phyloP scores from a whole-genome alignment of 2,888 invertebrate species.

The Melieria omissa region DNA sequence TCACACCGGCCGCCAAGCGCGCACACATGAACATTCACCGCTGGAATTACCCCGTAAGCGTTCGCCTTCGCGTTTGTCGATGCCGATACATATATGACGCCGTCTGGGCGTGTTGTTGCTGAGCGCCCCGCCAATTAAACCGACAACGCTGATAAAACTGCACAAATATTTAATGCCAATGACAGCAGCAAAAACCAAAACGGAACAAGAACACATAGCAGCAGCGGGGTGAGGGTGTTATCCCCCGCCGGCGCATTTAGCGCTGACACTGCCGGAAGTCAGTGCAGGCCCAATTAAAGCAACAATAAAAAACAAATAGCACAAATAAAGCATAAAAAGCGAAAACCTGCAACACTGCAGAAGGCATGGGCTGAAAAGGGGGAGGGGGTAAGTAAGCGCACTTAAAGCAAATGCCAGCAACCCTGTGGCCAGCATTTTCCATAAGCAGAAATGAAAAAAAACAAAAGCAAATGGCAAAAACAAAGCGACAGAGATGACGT shows the following conservation, averaged over 20 bases:
- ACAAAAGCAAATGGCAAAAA: neutral
- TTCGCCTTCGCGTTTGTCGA: neutral
- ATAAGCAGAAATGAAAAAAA: neutral
- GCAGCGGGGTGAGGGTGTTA: too few species aligned
- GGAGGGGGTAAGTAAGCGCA: too few species aligned
- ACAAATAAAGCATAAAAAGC: neutral
- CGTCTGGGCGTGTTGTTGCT: neutral
- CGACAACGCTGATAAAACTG: neutral
- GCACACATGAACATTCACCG: too few species aligned
- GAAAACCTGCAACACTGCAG: neutral
- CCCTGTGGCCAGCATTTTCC: neutral
- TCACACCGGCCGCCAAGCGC: too few species aligned
- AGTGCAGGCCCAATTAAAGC: neutral
- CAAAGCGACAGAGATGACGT: too few species aligned
- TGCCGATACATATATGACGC: neutral
- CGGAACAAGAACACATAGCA: too few species aligned
- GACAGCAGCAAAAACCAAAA: too few species aligned
- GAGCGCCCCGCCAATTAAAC: constrained; percentile 1
- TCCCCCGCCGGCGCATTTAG: too few species aligned
- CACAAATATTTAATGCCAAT: neutral
- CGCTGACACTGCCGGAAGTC: neutral
- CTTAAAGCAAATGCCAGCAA: neutral
- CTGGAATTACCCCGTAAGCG: too few species aligned
- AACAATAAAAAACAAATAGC: neutral
- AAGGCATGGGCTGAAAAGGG: neutral